Evolutionary conservation across 2,113 vertebrate species (phyloP).

Genomic region (human): DNA sequence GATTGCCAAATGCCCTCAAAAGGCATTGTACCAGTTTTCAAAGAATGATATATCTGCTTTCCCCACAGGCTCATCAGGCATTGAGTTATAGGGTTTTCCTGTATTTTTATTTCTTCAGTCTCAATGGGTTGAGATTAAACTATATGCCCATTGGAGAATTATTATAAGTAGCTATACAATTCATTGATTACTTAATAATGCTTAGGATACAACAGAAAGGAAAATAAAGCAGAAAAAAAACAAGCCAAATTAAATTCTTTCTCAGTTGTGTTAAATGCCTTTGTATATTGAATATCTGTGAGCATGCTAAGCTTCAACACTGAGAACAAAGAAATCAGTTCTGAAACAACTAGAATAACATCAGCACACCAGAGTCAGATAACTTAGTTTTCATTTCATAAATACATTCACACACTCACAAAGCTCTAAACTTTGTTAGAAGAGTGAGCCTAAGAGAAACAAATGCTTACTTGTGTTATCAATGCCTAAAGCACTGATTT

Average conservation of each 20-base stretch:
- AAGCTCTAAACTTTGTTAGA: background rate
- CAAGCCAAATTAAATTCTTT: background rate
- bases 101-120: background rate
- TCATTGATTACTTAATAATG: background rate
- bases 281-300: background rate
- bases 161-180: background rate
- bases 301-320: background rate
- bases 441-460: background rate
- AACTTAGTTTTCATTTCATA: background rate
- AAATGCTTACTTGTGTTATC: background rate
- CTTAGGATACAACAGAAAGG: background rate
- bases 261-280: background rate
- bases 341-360: background rate
- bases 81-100: background rate
- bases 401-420: background rate
- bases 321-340: background rate
- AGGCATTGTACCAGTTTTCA: conserved; percentile 56
- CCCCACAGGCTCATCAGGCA: background rate
- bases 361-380: background rate
- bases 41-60: conserved; percentile 52
- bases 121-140: background rate
- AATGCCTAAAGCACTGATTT: background rate
- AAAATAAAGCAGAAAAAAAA: background rate
- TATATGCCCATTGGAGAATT: rapidly evolving
- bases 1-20: conserved; percentile 55